Percentiles rank a stretch among this genome's conserved stretches.
Evolutionary conservation across 2,113 vertebrate genomes (phyloP).

Genomic region (Pelecanus crispus): DNA sequence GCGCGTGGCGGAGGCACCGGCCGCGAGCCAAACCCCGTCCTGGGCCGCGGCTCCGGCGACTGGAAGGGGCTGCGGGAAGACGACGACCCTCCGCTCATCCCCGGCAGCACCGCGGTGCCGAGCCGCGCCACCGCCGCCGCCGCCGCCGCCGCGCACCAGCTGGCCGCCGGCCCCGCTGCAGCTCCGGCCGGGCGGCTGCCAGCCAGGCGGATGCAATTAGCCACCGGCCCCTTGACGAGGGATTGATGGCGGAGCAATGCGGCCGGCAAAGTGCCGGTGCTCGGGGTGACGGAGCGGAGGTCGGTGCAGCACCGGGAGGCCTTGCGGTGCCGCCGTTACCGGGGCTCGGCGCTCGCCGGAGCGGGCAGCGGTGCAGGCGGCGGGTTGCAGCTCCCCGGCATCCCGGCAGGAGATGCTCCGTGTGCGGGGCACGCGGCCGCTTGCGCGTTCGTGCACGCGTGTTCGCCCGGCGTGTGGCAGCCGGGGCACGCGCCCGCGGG

Average conservation of each 20-base stretch:
- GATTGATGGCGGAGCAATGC: too few relatives aligned
- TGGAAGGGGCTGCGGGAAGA: background rate
- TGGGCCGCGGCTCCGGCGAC: background rate
- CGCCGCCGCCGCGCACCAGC: background rate
- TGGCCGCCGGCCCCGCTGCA: background rate
- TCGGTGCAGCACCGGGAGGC: too few relatives aligned
- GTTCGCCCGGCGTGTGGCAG: background rate
- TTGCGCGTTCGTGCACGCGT: background rate
- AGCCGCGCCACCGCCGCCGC: background rate
- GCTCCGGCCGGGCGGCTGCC: background rate
- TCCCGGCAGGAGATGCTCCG: too few relatives aligned
- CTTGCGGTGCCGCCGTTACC: too few relatives aligned
- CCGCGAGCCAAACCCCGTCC: accelerated
- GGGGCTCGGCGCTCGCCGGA: background rate
- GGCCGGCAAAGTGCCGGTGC: too few relatives aligned
- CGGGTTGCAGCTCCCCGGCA: too few relatives aligned
- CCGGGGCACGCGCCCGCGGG: background rate
- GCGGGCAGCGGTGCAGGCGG: background rate
- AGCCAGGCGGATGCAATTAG: background rate
- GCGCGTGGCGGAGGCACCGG: background rate
- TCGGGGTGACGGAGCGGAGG: background rate
- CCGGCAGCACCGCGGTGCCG: background rate
- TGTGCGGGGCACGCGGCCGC: too few relatives aligned
- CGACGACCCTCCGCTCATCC: too few relatives aligned
- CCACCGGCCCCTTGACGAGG: background rate